phyloP scores from a whole-genome alignment of 2,888 invertebrate genomes.

The Leucoma salicis region DNA sequence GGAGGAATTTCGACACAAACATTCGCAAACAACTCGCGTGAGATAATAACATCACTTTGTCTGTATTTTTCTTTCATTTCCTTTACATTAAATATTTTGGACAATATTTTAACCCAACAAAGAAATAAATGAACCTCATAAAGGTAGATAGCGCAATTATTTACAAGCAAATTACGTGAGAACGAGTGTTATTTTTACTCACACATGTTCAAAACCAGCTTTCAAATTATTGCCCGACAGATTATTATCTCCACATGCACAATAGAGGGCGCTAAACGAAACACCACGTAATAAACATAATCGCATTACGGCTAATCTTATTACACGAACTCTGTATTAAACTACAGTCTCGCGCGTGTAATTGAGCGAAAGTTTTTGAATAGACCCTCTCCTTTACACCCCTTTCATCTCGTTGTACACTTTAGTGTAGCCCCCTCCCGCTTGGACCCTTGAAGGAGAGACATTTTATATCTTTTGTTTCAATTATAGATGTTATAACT shows the following conservation, averaged over 20 bases:
- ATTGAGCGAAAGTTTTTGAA: slow-evolving; percentile 44
- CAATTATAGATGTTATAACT: slow-evolving; percentile 33
- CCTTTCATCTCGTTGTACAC: slow-evolving; percentile 16
- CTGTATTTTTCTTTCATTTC: background rate
- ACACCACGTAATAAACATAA: slow-evolving; percentile 30
- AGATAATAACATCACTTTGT: slow-evolving; percentile 9
- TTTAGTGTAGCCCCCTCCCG: slow-evolving; percentile 23
- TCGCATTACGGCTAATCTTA: slow-evolving; percentile 38
- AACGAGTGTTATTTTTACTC: slow-evolving; percentile 14
- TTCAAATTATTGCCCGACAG: slow-evolving; percentile 24
- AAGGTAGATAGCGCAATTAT: slow-evolving; percentile 24
- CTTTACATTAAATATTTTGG: slow-evolving; percentile 15
- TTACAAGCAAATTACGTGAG: slow-evolving; percentile 28
- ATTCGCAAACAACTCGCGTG: background rate
- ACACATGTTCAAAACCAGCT: slow-evolving; percentile 17
- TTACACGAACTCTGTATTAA: slow-evolving; percentile 36
- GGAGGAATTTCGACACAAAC: background rate
- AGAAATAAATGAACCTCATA: slow-evolving; percentile 19
- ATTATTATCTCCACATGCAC: slow-evolving; percentile 30
- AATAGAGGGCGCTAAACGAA: slow-evolving; percentile 33
- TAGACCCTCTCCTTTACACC: slow-evolving; percentile 11
- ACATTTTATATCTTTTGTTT: slow-evolving; percentile 37
- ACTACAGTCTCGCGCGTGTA: slow-evolving; percentile 36
- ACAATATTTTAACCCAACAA: slow-evolving; percentile 15
- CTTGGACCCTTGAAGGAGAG: slow-evolving; percentile 26